phyloP scores from a whole-genome alignment of 2,888 invertebrate species.

The Oeneis ivallda region DNA sequence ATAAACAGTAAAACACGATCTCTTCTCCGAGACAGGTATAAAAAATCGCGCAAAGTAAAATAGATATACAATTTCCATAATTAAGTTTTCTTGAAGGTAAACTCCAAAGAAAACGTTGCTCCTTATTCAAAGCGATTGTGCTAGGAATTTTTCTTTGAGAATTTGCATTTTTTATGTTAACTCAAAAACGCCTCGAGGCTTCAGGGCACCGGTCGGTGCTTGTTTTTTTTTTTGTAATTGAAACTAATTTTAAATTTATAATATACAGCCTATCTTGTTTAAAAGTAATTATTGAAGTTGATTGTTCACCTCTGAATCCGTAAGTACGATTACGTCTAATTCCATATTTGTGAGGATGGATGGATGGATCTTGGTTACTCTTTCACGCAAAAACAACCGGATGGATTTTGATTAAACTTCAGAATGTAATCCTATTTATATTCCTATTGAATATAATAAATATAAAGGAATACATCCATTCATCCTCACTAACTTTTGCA shows the following conservation, averaged over 20 bases:
- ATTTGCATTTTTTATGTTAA: slow-evolving; percentile 28
- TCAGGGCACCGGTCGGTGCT: background rate
- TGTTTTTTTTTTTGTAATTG: background rate
- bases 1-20: background rate
- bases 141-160: slow-evolving; percentile 42
- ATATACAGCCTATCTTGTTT: background rate
- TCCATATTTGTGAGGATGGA: too few relatives aligned
- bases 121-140: slow-evolving; percentile 41
- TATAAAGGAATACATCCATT: too few relatives aligned
- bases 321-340: background rate
- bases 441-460: too few relatives aligned
- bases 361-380: too few relatives aligned
- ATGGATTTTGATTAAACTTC: too few relatives aligned
- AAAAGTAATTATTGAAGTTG: background rate
- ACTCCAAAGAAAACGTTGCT: slow-evolving; percentile 41
- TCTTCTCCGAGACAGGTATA: slow-evolving; percentile 25
- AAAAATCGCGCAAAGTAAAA: slow-evolving; percentile 29
- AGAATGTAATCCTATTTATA: too few relatives aligned
- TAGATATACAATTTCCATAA: slow-evolving; percentile 42
- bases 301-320: background rate
- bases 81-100: slow-evolving; percentile 43
- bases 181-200: slow-evolving; percentile 23
- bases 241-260: slow-evolving; percentile 3
- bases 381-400: too few relatives aligned
- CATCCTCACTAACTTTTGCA: too few relatives aligned